Percentiles rank a stretch among this genome's conserved stretches.
These are phyloP conservation scores for Hypotaenidia philippensis DNA, from an alignment of 2,797 vertebrate species.

Conservation along the genomic window DNA sequence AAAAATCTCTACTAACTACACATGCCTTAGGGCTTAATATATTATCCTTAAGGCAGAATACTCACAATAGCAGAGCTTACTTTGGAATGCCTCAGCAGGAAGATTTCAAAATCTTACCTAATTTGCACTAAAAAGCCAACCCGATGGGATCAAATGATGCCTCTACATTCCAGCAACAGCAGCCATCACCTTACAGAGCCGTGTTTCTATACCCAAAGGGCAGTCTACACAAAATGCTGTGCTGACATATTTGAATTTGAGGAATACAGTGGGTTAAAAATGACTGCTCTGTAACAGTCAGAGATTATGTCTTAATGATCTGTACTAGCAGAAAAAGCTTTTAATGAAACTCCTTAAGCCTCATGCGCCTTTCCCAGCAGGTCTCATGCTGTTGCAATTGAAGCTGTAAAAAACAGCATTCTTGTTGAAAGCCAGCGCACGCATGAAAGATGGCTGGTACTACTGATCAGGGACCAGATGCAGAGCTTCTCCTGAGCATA, in stretches of 20 bases:
- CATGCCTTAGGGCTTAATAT: not conserved
- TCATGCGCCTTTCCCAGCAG: not conserved
- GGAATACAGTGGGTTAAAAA: not conserved
- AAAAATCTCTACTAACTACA: not conserved
- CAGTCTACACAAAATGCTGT: not conserved
- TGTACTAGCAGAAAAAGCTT: not conserved
- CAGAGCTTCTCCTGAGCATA: not conserved
- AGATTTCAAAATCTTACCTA: not conserved
- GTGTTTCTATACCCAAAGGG: not conserved
- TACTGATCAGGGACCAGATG: not conserved
- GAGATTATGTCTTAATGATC: not conserved
- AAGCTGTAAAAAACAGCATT: not conserved
- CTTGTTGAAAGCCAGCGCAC: not conserved
- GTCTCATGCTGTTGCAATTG: not conserved
- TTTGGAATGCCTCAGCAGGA: not conserved
- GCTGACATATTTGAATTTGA: not conserved
- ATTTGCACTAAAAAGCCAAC: constrained; percentile 20
- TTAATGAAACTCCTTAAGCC: not conserved
- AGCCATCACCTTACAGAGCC: not conserved
- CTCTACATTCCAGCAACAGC: not conserved
- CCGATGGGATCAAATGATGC: not conserved
- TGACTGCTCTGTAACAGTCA: not conserved
- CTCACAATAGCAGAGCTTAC: not conserved
- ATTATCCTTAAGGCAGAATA: not conserved
- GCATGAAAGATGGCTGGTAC: not conserved